A percentile compares a stretch with the other conserved stretches of the same genome.
Conservation (phyloP, 2,888 invertebrate genomes). For the Buathra laborator region DNA sequence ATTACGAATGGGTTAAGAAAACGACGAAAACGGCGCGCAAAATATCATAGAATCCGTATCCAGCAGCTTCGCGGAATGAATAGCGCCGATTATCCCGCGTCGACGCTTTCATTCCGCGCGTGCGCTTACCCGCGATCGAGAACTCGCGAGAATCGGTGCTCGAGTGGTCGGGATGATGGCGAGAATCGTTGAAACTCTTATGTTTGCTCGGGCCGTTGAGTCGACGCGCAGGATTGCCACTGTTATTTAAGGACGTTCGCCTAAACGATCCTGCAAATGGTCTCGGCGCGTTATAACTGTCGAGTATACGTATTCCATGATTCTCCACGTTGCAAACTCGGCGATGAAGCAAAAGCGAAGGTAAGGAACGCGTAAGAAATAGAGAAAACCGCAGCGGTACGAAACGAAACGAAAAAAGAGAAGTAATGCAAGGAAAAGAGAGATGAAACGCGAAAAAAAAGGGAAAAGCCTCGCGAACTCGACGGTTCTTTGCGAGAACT, state of each 20-base stretch:
- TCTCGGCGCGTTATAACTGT: conserved; percentile 79
- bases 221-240: conserved; percentile 58
- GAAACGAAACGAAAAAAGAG: conserved; percentile 47
- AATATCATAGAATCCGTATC: conserved; percentile 55
- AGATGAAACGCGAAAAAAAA: conserved; percentile 5
- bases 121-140: conserved; percentile 30
- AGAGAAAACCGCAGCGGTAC: conserved; percentile 51
- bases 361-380: conserved; percentile 48
- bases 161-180: not conserved
- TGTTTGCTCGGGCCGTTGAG: conserved; percentile 18
- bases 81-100: conserved; percentile 74
- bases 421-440: conserved; percentile 2
- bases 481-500: conserved; percentile 48
- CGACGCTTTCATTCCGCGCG: conserved; percentile 70
- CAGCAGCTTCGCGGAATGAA: conserved; percentile 62
- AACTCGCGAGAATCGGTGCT: not conserved
- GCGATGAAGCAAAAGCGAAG: conserved; percentile 32
- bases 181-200: conserved; percentile 31
- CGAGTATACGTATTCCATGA: conserved; percentile 70
- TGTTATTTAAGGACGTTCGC: conserved; percentile 79
- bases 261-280: conserved; percentile 80
- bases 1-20: not conserved
- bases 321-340: conserved; percentile 34
- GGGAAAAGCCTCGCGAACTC: conserved; percentile 38
- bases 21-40: conserved; percentile 8